Conservation (phyloP, 2,888 invertebrate genomes). For the Rhingia rostrata region DNA sequence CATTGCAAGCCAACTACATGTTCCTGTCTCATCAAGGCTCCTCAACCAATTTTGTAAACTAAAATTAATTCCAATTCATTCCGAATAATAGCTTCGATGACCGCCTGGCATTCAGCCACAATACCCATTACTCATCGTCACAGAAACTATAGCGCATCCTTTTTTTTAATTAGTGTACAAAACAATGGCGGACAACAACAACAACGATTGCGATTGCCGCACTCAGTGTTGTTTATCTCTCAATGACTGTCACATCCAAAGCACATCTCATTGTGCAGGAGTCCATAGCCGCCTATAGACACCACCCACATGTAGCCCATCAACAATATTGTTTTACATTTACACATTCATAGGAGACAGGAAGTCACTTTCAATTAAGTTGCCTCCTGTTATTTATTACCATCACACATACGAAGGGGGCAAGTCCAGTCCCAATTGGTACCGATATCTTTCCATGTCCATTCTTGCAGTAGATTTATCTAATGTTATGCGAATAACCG, state of each 20-base stretch:
- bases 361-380: conserved; percentile 60
- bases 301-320: conserved; percentile 16
- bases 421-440: conserved; percentile 12
- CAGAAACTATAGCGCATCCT: too few relatives aligned
- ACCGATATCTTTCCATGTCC: conserved; percentile 8
- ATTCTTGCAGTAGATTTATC: conserved; percentile 20
- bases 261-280: neutral
- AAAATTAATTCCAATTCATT: too few relatives aligned
- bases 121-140: too few relatives aligned
- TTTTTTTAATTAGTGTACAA: neutral
- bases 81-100: too few relatives aligned
- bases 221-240: conserved; percentile 38
- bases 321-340: conserved; percentile 16
- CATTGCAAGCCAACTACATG: too few relatives aligned
- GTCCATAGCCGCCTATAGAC: neutral
- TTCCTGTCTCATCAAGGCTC: too few relatives aligned
- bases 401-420: conserved; percentile 13
- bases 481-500: conserved; percentile 44
- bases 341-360: conserved; percentile 41
- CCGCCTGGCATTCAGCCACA: too few relatives aligned
- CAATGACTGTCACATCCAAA: conserved; percentile 33
- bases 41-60: too few relatives aligned
- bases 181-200: neutral
- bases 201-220: conserved; percentile 20
- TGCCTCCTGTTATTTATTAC: conserved; percentile 60